phyloP scores from a whole-genome alignment of 2,113 vertebrate genomes.

The Monarcha castaneiventris region DNA sequence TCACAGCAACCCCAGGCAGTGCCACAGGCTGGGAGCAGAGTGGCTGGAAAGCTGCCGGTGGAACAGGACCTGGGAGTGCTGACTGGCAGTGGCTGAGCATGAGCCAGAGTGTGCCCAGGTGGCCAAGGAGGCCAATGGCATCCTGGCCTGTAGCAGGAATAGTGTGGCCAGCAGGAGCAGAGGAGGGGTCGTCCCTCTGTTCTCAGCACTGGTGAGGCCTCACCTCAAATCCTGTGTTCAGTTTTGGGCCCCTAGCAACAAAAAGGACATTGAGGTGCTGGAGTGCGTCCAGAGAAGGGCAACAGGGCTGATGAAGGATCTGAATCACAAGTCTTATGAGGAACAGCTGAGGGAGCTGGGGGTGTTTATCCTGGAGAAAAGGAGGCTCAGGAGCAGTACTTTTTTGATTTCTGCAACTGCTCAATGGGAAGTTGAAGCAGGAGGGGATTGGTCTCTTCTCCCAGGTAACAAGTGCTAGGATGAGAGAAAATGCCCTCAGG shows the following conservation, averaged over 20 bases:
- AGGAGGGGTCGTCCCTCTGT: background rate
- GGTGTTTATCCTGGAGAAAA: background rate
- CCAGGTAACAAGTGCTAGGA: background rate
- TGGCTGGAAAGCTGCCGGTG: background rate
- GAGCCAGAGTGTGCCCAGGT: background rate
- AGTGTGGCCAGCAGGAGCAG: background rate
- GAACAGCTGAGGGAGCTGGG: background rate
- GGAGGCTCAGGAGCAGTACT: background rate
- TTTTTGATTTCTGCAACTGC: background rate
- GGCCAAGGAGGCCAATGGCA: background rate
- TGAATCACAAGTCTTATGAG: background rate
- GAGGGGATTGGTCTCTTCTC: background rate
- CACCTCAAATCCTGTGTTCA: background rate
- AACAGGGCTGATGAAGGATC: background rate
- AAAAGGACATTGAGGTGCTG: background rate
- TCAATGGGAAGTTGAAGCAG: background rate
- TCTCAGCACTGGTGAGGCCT: rapidly evolving
- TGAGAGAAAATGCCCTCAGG: background rate
- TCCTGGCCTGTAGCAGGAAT: background rate
- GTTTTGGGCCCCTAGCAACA: background rate
- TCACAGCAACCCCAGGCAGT: background rate
- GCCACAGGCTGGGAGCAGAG: background rate
- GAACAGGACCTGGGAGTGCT: background rate
- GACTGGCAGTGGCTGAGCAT: background rate
- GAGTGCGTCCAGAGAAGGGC: background rate